These are phyloP conservation scores for human DNA, from an alignment of 2,113 vertebrate genomes.

Conservation along the genomic window GRCh38 chr2:78225001-78225500, in stretches of 20 bases:
- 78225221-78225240: not conserved
- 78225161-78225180: not conserved
- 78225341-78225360: not conserved
- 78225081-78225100: constrained; percentile 18
- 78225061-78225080: not conserved
- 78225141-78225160: not conserved
- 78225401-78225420: not conserved
- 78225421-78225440: not conserved
- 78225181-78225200: not conserved
- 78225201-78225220: not conserved
- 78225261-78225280: not conserved
- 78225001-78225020: not conserved
- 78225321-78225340: not conserved
- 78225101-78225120: not conserved
- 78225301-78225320: not conserved
- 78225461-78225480: not conserved
- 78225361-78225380: not conserved
- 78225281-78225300: not conserved
- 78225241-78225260: not conserved
- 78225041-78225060: not conserved
- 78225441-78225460: not conserved
- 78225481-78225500: not conserved
- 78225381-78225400: not conserved
- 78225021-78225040: not conserved
- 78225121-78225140: not conserved